phyloP scores from a whole-genome alignment of 2,797 vertebrate species.

The Acanthurus leucopareius region DNA sequence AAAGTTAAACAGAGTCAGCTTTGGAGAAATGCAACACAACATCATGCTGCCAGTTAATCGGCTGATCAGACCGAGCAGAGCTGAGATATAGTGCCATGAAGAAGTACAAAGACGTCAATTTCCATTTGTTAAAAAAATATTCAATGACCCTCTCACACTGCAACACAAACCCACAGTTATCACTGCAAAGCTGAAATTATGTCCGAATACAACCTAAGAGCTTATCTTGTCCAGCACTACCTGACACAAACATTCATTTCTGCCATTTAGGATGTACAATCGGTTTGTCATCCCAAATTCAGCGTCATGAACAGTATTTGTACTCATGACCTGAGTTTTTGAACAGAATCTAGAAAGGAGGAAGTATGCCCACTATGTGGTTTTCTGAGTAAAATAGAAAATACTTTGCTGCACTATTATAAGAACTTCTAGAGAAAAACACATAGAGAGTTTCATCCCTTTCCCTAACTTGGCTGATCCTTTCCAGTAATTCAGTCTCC shows the following conservation, averaged over 20 bases:
- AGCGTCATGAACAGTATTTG: constrained; percentile 18
- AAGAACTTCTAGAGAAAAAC: constrained; percentile 27
- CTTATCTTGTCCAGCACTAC: neutral
- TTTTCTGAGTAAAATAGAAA: constrained; percentile 43
- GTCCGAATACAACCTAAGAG: neutral
- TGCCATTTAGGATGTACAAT: neutral
- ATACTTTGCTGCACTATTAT: constrained; percentile 18
- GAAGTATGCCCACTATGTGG: constrained; percentile 56
- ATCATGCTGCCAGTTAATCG: too few species aligned
- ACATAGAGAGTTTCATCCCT: constrained; percentile 37
- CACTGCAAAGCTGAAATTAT: too few species aligned
- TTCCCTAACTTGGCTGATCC: neutral
- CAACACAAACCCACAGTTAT: too few species aligned
- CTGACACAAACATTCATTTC: neutral
- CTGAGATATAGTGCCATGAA: too few species aligned
- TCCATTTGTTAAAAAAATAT: too few species aligned
- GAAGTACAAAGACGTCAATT: too few species aligned
- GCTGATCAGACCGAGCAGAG: too few species aligned
- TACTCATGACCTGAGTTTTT: constrained; percentile 12
- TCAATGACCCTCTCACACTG: too few species aligned
- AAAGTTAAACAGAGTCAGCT: too few species aligned
- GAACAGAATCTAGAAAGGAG: constrained; percentile 10
- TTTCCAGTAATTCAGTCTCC: neutral
- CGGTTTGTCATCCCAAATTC: constrained; percentile 13
- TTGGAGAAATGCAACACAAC: too few species aligned